phyloP scores from a whole-genome alignment of 2,113 vertebrate species.

The Gallinago media region DNA sequence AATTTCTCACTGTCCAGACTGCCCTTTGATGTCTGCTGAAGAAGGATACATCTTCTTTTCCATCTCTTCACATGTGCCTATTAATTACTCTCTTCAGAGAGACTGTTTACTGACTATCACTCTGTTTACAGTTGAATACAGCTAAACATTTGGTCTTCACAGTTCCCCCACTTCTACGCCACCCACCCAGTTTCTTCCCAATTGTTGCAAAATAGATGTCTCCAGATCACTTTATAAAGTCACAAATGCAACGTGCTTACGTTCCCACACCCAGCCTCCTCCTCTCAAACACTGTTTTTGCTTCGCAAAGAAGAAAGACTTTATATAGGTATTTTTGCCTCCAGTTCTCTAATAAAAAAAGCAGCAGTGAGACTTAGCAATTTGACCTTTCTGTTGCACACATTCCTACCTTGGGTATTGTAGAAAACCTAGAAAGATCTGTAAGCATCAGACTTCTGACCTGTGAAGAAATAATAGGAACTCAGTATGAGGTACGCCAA shows the following conservation, averaged over 20 bases:
- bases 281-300: neutral
- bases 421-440: neutral
- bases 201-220: constrained; percentile 53
- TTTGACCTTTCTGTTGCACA: neutral
- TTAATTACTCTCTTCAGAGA: constrained; percentile 73
- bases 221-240: neutral
- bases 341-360: neutral
- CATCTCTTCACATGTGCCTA: constrained; percentile 70
- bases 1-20: constrained; percentile 55
- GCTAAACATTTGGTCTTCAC: constrained; percentile 71
- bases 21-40: constrained; percentile 68
- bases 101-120: constrained; percentile 67
- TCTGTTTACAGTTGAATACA: constrained; percentile 63
- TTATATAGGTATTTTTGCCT: neutral
- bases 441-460: neutral
- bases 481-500: neutral
- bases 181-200: constrained; percentile 55
- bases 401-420: neutral
- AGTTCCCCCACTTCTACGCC: constrained; percentile 28
- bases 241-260: neutral
- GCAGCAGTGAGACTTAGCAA: neutral
- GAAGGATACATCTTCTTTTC: constrained; percentile 65
- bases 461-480: neutral
- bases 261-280: neutral
- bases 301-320: neutral